These are phyloP conservation scores for Hypotaenidia okinawae DNA, from an alignment of 2,797 vertebrate species.

Conservation along the genomic window DNA sequence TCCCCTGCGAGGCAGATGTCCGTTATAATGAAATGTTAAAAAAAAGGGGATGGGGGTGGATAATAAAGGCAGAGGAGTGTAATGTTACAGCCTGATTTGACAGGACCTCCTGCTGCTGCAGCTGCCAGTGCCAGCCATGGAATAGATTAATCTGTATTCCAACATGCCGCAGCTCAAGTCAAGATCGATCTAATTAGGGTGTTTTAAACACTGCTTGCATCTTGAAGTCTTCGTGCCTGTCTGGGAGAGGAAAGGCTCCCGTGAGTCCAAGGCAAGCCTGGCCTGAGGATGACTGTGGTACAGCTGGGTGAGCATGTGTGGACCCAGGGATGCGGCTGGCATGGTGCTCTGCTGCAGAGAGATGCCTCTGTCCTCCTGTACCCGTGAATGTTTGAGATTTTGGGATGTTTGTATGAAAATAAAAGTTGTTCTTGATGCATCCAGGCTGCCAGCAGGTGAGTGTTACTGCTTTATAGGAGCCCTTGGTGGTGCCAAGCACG, in stretches of 20 bases:
- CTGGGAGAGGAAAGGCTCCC: neutral
- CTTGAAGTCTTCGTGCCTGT: slow-evolving; percentile 47
- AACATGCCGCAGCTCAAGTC: slow-evolving; percentile 52
- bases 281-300: neutral
- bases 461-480: neutral
- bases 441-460: neutral
- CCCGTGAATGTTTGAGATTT: neutral
- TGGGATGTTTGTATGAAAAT: neutral
- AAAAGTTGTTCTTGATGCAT: neutral
- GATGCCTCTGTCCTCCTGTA: neutral
- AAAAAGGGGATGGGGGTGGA: neutral
- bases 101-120: slow-evolving; percentile 73
- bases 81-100: slow-evolving; percentile 63
- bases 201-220: slow-evolving; percentile 72
- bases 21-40: slow-evolving; percentile 52
- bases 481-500: rapidly evolving
- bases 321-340: neutral
- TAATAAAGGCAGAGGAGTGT: slow-evolving; percentile 63
- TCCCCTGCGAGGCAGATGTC: slow-evolving; percentile 63
- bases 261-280: neutral
- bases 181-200: slow-evolving; percentile 77
- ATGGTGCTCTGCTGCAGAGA: neutral
- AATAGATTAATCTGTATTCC: slow-evolving; percentile 77
- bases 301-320: neutral
- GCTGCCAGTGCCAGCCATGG: slow-evolving; percentile 60